Base-by-base conservation (phyloP, 2,888 invertebrate species). In the Chorisops tibialis region DNA sequence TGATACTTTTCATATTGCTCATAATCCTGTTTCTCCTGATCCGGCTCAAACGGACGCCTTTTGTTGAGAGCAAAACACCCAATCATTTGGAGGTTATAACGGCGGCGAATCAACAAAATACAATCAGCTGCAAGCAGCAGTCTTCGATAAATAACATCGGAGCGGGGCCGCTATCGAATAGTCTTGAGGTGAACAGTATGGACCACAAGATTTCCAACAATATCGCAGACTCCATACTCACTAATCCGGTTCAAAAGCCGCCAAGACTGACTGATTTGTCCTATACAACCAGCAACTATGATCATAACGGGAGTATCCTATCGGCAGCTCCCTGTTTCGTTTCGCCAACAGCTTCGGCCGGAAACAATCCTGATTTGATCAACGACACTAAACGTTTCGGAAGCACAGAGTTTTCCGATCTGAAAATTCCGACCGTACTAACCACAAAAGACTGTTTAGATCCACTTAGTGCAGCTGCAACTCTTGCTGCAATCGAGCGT, bases 351-450 rank as follows among this genome's bases (percentile, higher is more conserved):
- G 86, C 87, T 39, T 85, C 87, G 67, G 85, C 86, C 66, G 83
- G 85, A 69, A 91, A 92, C 70, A 91, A 92, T 75, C 92, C 92
- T 2, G 92, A 92, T 76, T 81, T 93, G 66, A 92, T 93, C 71
- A 89, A 90, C 71, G 92, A 92, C 72, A 91, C 91, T 4, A 83
- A 87, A 74, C 83, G 85, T 50, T 83, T 84, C 63, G 87, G 84
- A 65, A 81, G 81, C 64, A 75, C 71, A 6, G 80, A 78, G 16
- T 75, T 80, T 54, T 72, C 76, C 0, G 75, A 77, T 39, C 68
- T 75, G 2, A 74, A 74, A 41, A 70, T 75, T 24, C 73, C 77
- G 1, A 67, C 72, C 2, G 71, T 73, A 30, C 63, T 75, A 7
- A 81, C 81, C 65, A 81, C 82, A 5, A 80, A 21, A 80, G 81